Evolutionary conservation across 2,113 vertebrate genomes (phyloP).

Genomic region (Vicugna pacos): DNA sequence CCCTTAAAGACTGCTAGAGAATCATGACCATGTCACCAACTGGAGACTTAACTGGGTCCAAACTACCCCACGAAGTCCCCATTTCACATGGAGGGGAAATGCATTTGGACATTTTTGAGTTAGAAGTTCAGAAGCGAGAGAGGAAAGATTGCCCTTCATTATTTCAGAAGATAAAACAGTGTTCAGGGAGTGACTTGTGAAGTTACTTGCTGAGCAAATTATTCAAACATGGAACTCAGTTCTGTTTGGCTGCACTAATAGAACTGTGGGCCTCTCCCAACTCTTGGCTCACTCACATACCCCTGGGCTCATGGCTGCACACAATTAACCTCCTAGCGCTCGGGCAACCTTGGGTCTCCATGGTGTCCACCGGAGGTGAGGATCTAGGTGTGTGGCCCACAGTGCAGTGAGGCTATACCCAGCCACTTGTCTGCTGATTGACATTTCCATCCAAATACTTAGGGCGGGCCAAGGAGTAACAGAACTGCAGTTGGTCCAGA

Average conservation of each 20-base stretch:
- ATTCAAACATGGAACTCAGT: background rate
- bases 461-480: background rate
- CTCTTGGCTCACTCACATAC: background rate
- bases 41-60: background rate
- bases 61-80: background rate
- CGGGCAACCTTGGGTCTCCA: background rate
- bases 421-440: background rate
- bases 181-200: background rate
- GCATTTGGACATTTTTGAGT: background rate
- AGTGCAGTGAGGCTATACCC: fast-evolving
- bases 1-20: background rate
- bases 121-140: background rate
- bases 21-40: background rate
- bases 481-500: background rate
- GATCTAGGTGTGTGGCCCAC: too few relatives aligned
- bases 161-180: background rate
- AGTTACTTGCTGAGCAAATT: background rate
- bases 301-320: background rate
- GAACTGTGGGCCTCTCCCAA: background rate
- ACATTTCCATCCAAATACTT: background rate
- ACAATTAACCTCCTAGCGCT: background rate
- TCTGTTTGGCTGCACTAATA: background rate
- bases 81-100: background rate
- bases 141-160: background rate
- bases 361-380: background rate